phyloP scores from a whole-genome alignment of 2,888 invertebrate genomes.

The Cantharis rustica region DNA sequence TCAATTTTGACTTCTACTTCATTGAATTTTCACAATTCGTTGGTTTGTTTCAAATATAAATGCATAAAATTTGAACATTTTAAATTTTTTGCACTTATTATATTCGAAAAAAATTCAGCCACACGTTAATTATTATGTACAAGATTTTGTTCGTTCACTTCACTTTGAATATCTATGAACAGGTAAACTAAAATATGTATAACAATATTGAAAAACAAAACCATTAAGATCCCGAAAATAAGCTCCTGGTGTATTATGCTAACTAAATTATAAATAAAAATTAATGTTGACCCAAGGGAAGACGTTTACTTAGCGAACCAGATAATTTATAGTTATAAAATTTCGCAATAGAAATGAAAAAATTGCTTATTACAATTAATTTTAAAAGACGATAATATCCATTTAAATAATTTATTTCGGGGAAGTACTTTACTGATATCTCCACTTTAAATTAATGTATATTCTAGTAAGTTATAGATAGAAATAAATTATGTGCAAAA shows the following conservation, averaged over 20 bases:
- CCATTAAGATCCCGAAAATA: not conserved
- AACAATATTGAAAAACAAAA: not conserved
- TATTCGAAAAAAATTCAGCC: not conserved
- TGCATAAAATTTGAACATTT: not conserved
- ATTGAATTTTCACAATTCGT: conserved; percentile 27
- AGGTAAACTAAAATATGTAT: not conserved
- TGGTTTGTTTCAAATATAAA: conserved; percentile 1
- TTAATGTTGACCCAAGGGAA: not conserved
- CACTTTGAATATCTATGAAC: not conserved
- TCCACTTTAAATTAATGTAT: not conserved
- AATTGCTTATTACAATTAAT: not conserved
- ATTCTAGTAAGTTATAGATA: not conserved
- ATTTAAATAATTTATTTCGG: not conserved
- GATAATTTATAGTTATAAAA: not conserved
- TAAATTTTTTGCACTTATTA: not conserved
- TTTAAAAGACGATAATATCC: not conserved
- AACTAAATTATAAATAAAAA: not conserved
- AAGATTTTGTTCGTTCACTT: not conserved
- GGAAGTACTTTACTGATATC: not conserved
- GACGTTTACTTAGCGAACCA: not conserved
- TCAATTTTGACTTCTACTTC: conserved; percentile 25
- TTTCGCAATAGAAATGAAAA: not conserved
- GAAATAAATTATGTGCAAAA: not conserved
- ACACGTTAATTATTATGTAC: not conserved
- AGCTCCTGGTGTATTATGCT: not conserved